Percentiles rank a stretch among this genome's conserved stretches.
These are phyloP conservation scores for Colletes gigas DNA, from an alignment of 1,140 invertebrate genomes.

Conservation along the genomic window DNA sequence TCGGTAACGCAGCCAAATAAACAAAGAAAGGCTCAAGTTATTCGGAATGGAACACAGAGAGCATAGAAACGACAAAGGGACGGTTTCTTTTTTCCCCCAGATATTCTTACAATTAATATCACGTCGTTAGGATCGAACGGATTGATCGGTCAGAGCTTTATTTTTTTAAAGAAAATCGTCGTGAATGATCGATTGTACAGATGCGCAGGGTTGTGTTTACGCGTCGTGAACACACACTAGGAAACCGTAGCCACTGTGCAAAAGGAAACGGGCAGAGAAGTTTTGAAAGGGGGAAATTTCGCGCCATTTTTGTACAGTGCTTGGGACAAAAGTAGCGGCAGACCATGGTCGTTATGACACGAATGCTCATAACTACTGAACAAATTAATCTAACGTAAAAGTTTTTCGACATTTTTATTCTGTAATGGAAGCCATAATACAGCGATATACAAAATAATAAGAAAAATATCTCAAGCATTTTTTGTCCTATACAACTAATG, in stretches of 20 bases:
- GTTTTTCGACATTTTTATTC: no score
- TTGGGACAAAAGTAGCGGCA: no score
- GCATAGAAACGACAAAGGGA: background rate
- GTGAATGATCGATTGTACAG: background rate
- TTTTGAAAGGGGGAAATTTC: slow-evolving; percentile 32
- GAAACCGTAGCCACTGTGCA: slow-evolving; percentile 54
- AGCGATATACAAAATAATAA: no score
- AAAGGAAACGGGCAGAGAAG: slow-evolving; percentile 26
- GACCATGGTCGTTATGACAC: no score
- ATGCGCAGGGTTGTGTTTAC: slow-evolving; percentile 1
- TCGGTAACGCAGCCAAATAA: slow-evolving; percentile 70
- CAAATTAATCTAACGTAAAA: no score
- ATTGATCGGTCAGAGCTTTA: background rate
- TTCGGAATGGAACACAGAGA: slow-evolving; percentile 50
- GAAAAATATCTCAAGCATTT: no score
- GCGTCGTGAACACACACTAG: slow-evolving; percentile 34
- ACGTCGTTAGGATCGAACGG: background rate
- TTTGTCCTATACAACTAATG: no score
- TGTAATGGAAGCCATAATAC: no score
- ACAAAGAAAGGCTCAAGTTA: slow-evolving; percentile 59
- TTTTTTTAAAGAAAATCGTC: background rate
- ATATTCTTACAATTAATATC: slow-evolving; percentile 6
- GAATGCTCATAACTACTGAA: no score
- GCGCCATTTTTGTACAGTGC: background rate
- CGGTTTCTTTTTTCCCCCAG: background rate